Evolutionary conservation across 2,888 invertebrate species (phyloP), one percentile per base, ranked within the genome.

Genomic region (Acronicta psi): DNA sequence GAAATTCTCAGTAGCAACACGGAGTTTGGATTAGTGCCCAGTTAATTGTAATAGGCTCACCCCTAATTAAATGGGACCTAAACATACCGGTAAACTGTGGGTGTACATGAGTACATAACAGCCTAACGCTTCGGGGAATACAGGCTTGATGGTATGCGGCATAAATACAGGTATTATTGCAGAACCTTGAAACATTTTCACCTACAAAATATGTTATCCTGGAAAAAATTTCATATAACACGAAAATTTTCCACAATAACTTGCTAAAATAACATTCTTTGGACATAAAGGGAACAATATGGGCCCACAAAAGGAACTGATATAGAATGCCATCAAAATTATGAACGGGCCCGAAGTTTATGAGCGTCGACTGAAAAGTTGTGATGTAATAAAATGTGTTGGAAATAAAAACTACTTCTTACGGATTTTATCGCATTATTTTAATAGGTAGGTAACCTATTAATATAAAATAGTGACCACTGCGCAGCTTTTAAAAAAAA

Each of bases 311-410:
- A 77, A 47, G 74, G 63, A 75, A 61, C 75, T 70, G 55, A 61
- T 69, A 73, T 31, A 58, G 41, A 51, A 54, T 49, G 37, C 57
- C 57, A 77, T 74, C 78, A 74, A 77, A 69, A 71, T 74, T 75
- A 75, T 75, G 62, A 52, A 70, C 50, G 55, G 34, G 42, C 23
- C 44, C 41, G 11, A 45, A 52, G 40, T 74, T 74, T 63, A 64
- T 51, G 62, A 63, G 38, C 46, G 23, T 8, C 44, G 56, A 57
- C 43, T 75, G 66, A 54, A 61, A 69, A 69, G 16, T 56, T 66
- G 50, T 66, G 49, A 46, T 49, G 68, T 46, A 49, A 46, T 66
- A 66, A 72, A 72, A 58, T 58, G 29, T 29, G 31, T 14, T n/a
- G n/a, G n/a, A n/a, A 34, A 34, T n/a, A 34, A 34, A 4, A 34